A percentile compares a stretch with the other conserved stretches of the same genome.
phyloP scores from a whole-genome alignment of 2,113 vertebrate species.

The Sylvia atricapilla region DNA sequence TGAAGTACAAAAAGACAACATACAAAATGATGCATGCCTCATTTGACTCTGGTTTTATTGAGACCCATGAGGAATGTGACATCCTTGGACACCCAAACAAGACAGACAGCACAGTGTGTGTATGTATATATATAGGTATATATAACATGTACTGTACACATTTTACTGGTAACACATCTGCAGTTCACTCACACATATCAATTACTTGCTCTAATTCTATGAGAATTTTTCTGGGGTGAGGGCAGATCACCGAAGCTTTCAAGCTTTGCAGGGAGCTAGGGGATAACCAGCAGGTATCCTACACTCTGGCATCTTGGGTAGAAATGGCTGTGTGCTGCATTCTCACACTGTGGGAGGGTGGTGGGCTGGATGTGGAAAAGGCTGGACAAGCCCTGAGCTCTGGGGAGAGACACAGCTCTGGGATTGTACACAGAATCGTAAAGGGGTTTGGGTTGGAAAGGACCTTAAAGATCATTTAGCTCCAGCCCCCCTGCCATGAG shows the following conservation, averaged over 20 bases:
- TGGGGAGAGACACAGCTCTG: not conserved
- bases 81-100: slow-evolving; percentile 38
- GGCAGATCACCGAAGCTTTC: slow-evolving; percentile 18
- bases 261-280: slow-evolving; percentile 38
- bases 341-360: not conserved
- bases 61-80: slow-evolving; percentile 16
- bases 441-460: not conserved
- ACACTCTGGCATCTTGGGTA: rapidly evolving
- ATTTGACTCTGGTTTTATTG: slow-evolving; percentile 34
- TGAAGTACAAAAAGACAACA: slow-evolving; percentile 58
- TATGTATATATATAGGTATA: not conserved
- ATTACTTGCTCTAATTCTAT: slow-evolving; percentile 56
- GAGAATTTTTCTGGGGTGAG: slow-evolving; percentile 24
- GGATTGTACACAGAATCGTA: rapidly evolving
- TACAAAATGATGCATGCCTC: slow-evolving; percentile 58
- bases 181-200: slow-evolving; percentile 45
- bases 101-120: slow-evolving; percentile 4
- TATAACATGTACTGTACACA: slow-evolving; percentile 31
- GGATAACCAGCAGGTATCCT: slow-evolving; percentile 8
- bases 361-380: not conserved
- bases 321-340: not conserved
- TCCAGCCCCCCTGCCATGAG: not conserved
- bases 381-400: not conserved
- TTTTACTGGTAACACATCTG: slow-evolving; percentile 48
- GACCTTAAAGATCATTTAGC: not conserved